A percentile compares a stretch with the other conserved stretches of the same genome.
These are phyloP conservation scores for Pseudobourletiella spinata DNA, from an alignment of 1,140 invertebrate genomes.

Conservation along the genomic window DNA sequence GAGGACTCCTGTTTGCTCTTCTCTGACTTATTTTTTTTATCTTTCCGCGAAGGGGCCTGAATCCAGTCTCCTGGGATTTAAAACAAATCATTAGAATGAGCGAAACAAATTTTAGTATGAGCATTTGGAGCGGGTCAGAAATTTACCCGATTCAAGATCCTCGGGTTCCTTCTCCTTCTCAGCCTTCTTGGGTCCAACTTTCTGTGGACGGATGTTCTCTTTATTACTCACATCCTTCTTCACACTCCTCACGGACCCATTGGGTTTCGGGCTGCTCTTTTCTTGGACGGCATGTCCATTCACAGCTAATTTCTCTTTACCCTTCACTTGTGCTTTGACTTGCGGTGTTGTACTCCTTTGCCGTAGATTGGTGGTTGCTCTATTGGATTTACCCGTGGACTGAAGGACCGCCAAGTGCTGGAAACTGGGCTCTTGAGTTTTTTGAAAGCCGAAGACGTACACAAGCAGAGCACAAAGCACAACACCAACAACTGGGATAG, in stretches of 20 bases:
- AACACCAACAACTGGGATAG: slow-evolving; percentile 55
- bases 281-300: slow-evolving; percentile 27
- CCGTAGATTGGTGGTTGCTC: neutral
- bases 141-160: slow-evolving; percentile 27
- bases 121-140: too few species aligned
- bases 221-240: slow-evolving; percentile 15
- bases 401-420: slow-evolving; percentile 49
- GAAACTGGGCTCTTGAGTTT: slow-evolving; percentile 60
- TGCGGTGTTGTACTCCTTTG: neutral
- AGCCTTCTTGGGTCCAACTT: slow-evolving; percentile 4
- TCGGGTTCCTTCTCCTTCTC: slow-evolving; percentile 13
- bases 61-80: slow-evolving; percentile 22
- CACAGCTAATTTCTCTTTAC: slow-evolving; percentile 18
- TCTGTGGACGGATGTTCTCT: slow-evolving; percentile 24
- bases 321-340: slow-evolving; percentile 2
- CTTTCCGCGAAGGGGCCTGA: slow-evolving; percentile 20
- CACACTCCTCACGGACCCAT: neutral
- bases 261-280: slow-evolving; percentile 3
- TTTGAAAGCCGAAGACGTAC: slow-evolving; percentile 62
- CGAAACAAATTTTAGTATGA: too few species aligned
- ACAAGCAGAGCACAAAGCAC: slow-evolving; percentile 52
- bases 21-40: slow-evolving; percentile 30
- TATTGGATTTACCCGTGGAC: slow-evolving; percentile 1
- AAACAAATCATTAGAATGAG: neutral
- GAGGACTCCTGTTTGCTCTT: neutral